A percentile compares a stretch with the other conserved stretches of the same genome.
Evolutionary conservation across 2,797 vertebrate species (phyloP).

Genomic region (Neopelma chrysocephalum): DNA sequence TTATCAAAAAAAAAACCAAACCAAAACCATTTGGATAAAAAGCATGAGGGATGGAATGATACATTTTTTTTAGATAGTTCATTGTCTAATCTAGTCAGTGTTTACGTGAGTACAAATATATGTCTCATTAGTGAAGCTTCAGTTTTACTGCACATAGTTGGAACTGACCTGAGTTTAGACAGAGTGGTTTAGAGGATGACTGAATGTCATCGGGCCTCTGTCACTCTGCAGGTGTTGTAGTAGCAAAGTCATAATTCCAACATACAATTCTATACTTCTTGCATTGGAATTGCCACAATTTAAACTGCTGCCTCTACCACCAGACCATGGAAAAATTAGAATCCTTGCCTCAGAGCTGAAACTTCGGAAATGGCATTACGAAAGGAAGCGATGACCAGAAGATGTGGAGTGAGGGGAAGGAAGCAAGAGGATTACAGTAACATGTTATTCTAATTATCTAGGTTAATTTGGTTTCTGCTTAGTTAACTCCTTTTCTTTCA

Average conservation of each 20-base stretch:
- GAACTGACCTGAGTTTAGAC: neutral
- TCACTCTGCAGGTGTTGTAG: neutral
- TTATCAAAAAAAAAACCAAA: neutral
- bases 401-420: neutral
- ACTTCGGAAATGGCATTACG: neutral
- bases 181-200: neutral
- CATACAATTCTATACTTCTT: neutral
- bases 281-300: neutral
- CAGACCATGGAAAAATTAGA: neutral
- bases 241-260: neutral
- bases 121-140: neutral
- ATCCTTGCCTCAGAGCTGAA: neutral
- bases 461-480: neutral
- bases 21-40: neutral
- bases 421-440: neutral
- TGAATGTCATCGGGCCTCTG: neutral
- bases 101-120: neutral
- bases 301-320: neutral
- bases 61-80: constrained; percentile 21
- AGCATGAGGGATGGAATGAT: neutral
- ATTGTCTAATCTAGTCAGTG: constrained; percentile 7
- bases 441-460: neutral
- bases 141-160: neutral
- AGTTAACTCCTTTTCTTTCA: neutral
- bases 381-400: neutral